These are phyloP conservation scores for Heliothis subflexa DNA, from an alignment of 1,140 invertebrate genomes.

Conservation along the genomic window DNA sequence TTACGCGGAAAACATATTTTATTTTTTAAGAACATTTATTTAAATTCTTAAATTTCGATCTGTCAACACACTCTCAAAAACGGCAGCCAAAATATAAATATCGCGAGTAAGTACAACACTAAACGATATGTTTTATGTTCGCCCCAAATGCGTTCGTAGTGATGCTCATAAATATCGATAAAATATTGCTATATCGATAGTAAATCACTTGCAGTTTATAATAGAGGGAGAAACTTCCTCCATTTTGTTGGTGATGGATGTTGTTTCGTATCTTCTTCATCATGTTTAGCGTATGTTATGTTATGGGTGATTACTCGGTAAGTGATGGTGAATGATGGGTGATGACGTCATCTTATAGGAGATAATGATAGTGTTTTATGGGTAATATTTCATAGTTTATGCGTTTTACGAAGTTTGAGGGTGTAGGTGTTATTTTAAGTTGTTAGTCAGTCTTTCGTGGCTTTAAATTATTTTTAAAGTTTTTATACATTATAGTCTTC, in stretches of 20 bases:
- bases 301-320: constrained; percentile 20
- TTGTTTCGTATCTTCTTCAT: background rate
- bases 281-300: constrained; percentile 12
- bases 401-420: background rate
- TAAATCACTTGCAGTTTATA: constrained; percentile 45
- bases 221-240: constrained; percentile 34
- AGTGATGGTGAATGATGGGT: constrained; percentile 27
- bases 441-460: background rate
- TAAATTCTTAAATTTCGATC: constrained; percentile 10
- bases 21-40: constrained; percentile 1
- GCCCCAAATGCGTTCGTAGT: constrained; percentile 39
- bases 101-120: background rate
- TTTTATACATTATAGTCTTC: too few relatives aligned
- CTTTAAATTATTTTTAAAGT: background rate
- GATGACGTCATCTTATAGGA: constrained; percentile 1
- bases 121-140: constrained; percentile 35
- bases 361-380: constrained; percentile 21
- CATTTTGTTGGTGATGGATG: constrained; percentile 27
- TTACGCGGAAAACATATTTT: background rate
- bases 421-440: background rate
- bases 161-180: constrained; percentile 49
- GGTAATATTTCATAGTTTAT: background rate
- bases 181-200: constrained; percentile 47
- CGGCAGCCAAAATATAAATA: constrained; percentile 25
- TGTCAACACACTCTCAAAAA: constrained; percentile 31